Percentiles rank a stretch among this genome's conserved stretches.
Evolutionary conservation across 2,888 invertebrate species (phyloP).

Genomic region (Acronicta aceris): DNA sequence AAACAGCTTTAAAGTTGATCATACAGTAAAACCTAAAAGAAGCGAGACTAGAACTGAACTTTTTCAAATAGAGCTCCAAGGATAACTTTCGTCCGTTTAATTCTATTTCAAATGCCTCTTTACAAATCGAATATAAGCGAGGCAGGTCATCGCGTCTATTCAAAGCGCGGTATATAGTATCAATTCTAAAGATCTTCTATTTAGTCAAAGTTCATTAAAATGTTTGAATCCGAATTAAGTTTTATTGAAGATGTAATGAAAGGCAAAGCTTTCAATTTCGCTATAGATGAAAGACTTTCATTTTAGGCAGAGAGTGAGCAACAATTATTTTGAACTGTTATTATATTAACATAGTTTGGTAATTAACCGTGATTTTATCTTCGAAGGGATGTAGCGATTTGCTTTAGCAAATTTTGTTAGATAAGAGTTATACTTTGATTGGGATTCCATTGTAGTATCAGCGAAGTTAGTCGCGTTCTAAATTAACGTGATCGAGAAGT

Average conservation of each 20-base stretch:
- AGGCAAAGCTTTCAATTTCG: not conserved
- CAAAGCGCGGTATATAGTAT: not conserved
- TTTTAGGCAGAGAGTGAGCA: not conserved
- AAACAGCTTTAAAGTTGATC: not conserved
- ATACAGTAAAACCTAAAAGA: constrained; percentile 2
- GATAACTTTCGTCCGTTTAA: constrained; percentile 3
- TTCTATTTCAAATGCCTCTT: constrained; percentile 18
- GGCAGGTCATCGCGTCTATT: constrained; percentile 2
- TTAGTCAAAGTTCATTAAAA: constrained; percentile 1
- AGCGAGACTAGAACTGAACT: constrained; percentile 8
- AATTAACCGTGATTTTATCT: not conserved
- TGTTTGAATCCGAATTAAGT: not conserved
- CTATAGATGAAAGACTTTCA: not conserved
- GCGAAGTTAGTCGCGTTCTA: constrained; percentile 2
- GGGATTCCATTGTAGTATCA: not conserved
- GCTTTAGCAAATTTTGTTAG: too few species aligned
- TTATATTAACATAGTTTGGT: not conserved
- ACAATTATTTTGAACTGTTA: too few species aligned
- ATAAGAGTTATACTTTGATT: constrained; percentile 1
- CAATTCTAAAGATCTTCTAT: not conserved
- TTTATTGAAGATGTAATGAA: not conserved
- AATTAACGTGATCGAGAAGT: too few species aligned
- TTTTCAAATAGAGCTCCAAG: constrained; percentile 3
- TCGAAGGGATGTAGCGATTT: not conserved
- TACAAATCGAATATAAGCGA: constrained; percentile 10